Evolutionary conservation across 2,888 invertebrate genomes (phyloP).

Genomic region (Eustalomyia histrio): DNA sequence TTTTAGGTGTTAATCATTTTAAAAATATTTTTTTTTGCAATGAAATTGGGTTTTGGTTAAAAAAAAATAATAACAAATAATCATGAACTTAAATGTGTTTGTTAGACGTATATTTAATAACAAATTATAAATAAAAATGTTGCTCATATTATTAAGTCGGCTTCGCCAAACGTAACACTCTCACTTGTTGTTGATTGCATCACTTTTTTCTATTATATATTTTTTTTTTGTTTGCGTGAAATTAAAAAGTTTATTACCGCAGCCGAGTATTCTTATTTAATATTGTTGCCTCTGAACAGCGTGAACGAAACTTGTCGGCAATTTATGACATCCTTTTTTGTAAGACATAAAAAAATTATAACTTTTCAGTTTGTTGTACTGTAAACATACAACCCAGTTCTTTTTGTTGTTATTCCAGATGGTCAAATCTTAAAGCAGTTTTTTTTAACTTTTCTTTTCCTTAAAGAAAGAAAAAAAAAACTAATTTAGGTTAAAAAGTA

Average conservation of each 20-base stretch:
- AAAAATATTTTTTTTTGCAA: too few relatives aligned
- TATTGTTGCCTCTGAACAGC: neutral
- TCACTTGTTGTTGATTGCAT: neutral
- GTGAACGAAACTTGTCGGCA: neutral
- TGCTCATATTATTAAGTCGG: too few relatives aligned
- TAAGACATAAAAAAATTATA: neutral
- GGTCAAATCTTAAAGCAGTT: neutral
- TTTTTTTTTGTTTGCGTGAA: neutral
- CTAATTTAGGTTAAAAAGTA: neutral
- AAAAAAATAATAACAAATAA: too few relatives aligned
- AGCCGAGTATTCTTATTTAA: neutral
- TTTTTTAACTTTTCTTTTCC: neutral
- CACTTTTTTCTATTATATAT: too few relatives aligned
- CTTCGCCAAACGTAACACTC: too few relatives aligned
- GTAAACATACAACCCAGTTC: neutral
- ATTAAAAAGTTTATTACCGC: neutral
- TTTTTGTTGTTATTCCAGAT: neutral
- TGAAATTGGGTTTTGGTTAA: too few relatives aligned
- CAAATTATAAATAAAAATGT: too few relatives aligned
- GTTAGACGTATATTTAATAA: too few relatives aligned
- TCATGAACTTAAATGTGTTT: too few relatives aligned
- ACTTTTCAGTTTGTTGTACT: neutral
- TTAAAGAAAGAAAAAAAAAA: too few relatives aligned
- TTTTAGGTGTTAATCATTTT: too few relatives aligned
- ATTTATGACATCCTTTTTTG: neutral